phyloP scores from a whole-genome alignment of 2,888 invertebrate species.

The Dynastes grantii region DNA sequence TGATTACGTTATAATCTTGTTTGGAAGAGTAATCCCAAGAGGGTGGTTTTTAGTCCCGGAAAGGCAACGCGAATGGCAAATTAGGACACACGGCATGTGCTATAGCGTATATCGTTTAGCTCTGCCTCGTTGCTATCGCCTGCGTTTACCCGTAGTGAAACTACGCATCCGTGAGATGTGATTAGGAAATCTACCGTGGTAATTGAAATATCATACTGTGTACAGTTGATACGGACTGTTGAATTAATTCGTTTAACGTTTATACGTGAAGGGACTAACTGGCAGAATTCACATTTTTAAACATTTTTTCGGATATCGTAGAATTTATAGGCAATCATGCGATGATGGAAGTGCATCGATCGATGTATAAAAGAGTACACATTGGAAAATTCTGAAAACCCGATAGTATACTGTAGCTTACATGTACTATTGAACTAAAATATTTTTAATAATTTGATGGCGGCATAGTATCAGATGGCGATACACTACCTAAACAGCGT shows the following conservation, averaged over 20 bases:
- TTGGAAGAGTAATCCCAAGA: conserved; percentile 62
- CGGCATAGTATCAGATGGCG: too few relatives aligned
- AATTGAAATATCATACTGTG: conserved; percentile 67
- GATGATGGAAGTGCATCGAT: too few relatives aligned
- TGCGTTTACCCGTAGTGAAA: conserved; percentile 60
- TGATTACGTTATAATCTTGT: conserved; percentile 66
- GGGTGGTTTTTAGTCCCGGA: conserved; percentile 58
- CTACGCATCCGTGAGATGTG: conserved; percentile 67
- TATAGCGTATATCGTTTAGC: conserved; percentile 16
- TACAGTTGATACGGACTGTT: conserved; percentile 33
- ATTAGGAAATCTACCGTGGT: conserved; percentile 70
- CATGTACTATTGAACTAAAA: too few relatives aligned
- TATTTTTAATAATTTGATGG: too few relatives aligned
- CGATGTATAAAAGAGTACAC: too few relatives aligned
- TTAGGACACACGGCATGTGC: conserved; percentile 42
- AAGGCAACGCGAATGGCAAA: conserved; percentile 50
- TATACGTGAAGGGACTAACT: not conserved
- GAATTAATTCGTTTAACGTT: conserved; percentile 26
- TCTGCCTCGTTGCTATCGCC: conserved; percentile 28
- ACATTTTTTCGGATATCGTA: not conserved
- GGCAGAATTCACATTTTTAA: not conserved
- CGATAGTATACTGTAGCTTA: too few relatives aligned
- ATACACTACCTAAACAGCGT: too few relatives aligned
- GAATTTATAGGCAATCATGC: too few relatives aligned
- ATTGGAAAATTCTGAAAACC: too few relatives aligned